A percentile compares a stretch with the other conserved stretches of the same genome.
These are phyloP conservation scores for Ptychodera flava DNA, from an alignment of 35 echinoderm and acorn worm species.

Conservation along the genomic window DNA sequence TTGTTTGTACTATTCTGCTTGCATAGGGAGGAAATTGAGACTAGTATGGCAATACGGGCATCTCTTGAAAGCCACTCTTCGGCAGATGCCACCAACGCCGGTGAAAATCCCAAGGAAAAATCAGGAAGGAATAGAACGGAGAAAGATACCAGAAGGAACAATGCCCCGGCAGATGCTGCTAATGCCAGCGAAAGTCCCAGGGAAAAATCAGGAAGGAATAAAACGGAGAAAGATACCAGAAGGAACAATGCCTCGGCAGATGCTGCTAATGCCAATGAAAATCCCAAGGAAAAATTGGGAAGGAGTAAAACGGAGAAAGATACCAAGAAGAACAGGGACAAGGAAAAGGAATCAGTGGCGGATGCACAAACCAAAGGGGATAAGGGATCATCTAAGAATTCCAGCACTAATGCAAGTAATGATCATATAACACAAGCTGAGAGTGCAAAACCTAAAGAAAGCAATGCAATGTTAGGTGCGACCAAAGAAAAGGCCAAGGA, in stretches of 20 bases:
- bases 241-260: neutral
- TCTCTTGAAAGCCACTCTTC: neutral
- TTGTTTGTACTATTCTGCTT: too few relatives aligned
- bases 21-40: neutral
- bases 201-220: neutral
- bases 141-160: too few relatives aligned
- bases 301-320: neutral
- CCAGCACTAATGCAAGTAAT: too few relatives aligned
- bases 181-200: neutral
- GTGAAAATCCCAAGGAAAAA: neutral
- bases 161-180: neutral
- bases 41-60: neutral
- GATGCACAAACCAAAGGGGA: neutral
- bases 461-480: too few relatives aligned
- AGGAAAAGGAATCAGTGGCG: slow-evolving; percentile 7
- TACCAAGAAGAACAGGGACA: slow-evolving; percentile 4
- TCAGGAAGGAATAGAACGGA: neutral
- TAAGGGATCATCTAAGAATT: neutral
- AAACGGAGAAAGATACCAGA: slow-evolving; percentile 6
- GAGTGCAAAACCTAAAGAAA: too few relatives aligned
- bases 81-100: slow-evolving; percentile 9
- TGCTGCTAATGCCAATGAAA: neutral
- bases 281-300: slow-evolving; percentile 1
- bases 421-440: too few relatives aligned
- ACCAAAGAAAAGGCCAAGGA: neutral